Base-by-base conservation (phyloP, 1,140 invertebrate species). In the Dermatophagoides farinae region DNA sequence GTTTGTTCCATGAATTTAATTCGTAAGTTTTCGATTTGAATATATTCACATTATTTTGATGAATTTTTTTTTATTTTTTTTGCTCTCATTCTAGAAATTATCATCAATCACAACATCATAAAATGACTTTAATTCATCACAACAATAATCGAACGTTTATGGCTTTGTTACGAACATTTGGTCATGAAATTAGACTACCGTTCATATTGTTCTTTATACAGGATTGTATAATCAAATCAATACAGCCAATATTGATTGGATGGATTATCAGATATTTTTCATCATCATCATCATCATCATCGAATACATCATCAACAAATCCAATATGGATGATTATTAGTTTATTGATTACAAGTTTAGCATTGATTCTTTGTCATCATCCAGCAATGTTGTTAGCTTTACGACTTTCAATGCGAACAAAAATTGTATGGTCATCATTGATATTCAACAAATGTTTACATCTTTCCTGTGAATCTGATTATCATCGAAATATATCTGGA, bases 401-500 rank as follows among this genome's bases (percentile, higher is more conserved):
- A n/a, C 38, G 39, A 40, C 39, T 60, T 16, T 47, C 58, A n/a
- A 49, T 60, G 46, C 43, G 58, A 2, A 25, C 25, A 43, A 60
- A 47, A 37, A 47, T 60, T 16, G 20, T 31, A 12, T 60, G 58
- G 58, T 49, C 43, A 20, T 12, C 58, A 2, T 1, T 60, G n/a
- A 49, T 60, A 8, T 60, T 49, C 23, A 51, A 50, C 12, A 60
- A 60, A 20, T 31, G 14, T 55, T 41, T 44, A 39, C 14, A 55
- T 25, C 38, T 55, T 14, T 25, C 51, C 1, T n/a, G 4, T 16
- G 1, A 25, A 14, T 53, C 51, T 4, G 14, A 4, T 16, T 16
- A 55, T 14, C 23, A 39, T 12, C 16, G 22, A 39, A 55, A 55
- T 44, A 78, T 79, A 44, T 88, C 88, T 11, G 83, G 93, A 74